Evolutionary conservation across 2,113 vertebrate species (phyloP), one percentile per base, ranked within the genome.

Genomic region (Chloropsis cyanopogon): DNA sequence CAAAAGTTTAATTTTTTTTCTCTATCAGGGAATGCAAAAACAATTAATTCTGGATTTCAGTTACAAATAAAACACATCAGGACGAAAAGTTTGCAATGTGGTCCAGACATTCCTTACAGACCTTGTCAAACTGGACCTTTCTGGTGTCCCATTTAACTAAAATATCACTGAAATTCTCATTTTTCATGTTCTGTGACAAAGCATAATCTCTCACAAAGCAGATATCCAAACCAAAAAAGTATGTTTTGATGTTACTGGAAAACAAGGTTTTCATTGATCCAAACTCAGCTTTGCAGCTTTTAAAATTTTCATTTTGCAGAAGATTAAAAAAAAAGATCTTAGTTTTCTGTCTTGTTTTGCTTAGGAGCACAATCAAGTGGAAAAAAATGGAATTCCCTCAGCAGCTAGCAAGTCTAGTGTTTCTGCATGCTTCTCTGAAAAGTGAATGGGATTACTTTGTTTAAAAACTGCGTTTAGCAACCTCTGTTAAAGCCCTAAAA

Each of bases 401-500:
- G 72, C 65, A 95, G 83, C 61, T 87, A 92, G 91, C 75, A 93
- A 87, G 83, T 61, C 69, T 79, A 91, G 73, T 64, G 83, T 92
- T 95, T 90, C 81, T 92, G 53, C 73, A 92, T 56, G 89, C 80
- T 91, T 50, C 83, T 89, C 89, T 84, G 91, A 76, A 84, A 95
- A 91, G 86, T 84, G 93, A 96, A 97, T 92, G 49, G 96, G 93
- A 96, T 96, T 97, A 96, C 84, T 95, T 89, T 93, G 78, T 84
- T 92, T 91, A 92, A 97, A 96, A 96, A 84, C 91, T 91, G 89
- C 92, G 92, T 97, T 97, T 95, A 93, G 86, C 82, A 95, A 89
- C 81, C 83, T 76, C 91, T 54, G 69, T 91, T 92, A 95, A 60
- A 87, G 77, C 86, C 83, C 94, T 95, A 85, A 95, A 94, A 90